Evolutionary conservation across 2,888 invertebrate genomes (phyloP).

Genomic region (Falcaria lacertinaria): DNA sequence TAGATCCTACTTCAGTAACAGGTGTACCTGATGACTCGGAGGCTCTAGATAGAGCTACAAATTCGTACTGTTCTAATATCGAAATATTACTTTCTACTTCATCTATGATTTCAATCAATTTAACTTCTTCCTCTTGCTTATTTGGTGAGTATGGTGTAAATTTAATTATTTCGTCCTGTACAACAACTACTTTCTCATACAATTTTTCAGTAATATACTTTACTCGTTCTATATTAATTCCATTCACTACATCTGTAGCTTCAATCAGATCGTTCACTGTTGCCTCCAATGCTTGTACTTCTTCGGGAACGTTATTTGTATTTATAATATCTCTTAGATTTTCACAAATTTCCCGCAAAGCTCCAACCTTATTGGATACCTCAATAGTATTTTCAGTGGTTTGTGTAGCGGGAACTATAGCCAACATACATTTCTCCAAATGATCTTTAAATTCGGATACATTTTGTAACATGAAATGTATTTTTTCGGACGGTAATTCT

Average conservation of each 20-base stretch:
- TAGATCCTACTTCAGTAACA: constrained; percentile 45
- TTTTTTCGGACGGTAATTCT: constrained; percentile 52
- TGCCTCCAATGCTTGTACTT: constrained; percentile 33
- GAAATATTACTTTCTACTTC: constrained; percentile 60
- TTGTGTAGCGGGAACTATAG: constrained; percentile 50
- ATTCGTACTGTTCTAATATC: constrained; percentile 56
- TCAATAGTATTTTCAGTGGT: constrained; percentile 49
- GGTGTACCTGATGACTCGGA: constrained; percentile 47
- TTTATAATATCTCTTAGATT: constrained; percentile 44
- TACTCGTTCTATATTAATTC: constrained; percentile 47
- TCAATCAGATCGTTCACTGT: constrained; percentile 43
- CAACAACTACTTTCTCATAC: constrained; percentile 41
- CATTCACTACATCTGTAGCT: constrained; percentile 43
- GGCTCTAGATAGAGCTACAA: constrained; percentile 49
- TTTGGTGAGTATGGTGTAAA: constrained; percentile 38
- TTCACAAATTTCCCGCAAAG: constrained; percentile 46
- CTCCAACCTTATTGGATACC: constrained; percentile 51
- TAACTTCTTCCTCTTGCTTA: constrained; percentile 44
- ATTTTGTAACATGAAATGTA: constrained; percentile 49
- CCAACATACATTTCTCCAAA: constrained; percentile 48
- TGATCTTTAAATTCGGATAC: constrained; percentile 53
- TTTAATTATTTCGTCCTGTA: constrained; percentile 56
- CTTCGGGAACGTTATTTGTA: constrained; percentile 18
- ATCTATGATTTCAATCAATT: constrained; percentile 51
- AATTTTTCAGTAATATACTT: constrained; percentile 52